Percentiles rank a stretch among this genome's conserved stretches.
Evolutionary conservation across 2,888 invertebrate species (phyloP).

Genomic region (Pandemis heparana): DNA sequence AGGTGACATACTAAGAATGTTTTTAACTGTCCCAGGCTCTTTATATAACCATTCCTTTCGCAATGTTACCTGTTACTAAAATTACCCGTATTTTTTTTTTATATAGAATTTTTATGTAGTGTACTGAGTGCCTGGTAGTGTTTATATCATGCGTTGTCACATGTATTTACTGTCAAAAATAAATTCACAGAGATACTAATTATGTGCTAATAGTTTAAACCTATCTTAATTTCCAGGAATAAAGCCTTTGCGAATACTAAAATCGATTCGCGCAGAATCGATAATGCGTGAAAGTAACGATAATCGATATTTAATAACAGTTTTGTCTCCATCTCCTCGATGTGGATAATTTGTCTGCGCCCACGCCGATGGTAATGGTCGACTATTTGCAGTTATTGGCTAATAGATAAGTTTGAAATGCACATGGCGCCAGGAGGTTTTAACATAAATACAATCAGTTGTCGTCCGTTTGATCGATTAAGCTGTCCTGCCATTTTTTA

Average conservation of each 20-base stretch:
- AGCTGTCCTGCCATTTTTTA: not conserved
- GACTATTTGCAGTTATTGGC: constrained; percentile 29
- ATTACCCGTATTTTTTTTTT: too few species aligned
- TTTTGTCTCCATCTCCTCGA: constrained; percentile 20
- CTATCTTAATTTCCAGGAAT: not conserved
- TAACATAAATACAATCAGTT: not conserved
- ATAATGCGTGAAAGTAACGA: constrained; percentile 38
- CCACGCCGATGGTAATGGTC: constrained; percentile 33
- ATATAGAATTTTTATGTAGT: too few species aligned
- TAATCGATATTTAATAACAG: constrained; percentile 39
- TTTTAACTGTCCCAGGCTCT: too few species aligned
- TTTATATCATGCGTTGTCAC: too few species aligned
- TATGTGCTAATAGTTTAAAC: too few species aligned
- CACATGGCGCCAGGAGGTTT: not conserved
- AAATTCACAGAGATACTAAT: too few species aligned
- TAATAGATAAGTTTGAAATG: constrained; percentile 14
- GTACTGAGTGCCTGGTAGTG: too few species aligned
- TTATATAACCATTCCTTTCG: not conserved
- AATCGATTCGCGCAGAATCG: constrained; percentile 8
- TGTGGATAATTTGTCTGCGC: constrained; percentile 32
- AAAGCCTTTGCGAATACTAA: not conserved
- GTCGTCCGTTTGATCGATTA: constrained; percentile 1
- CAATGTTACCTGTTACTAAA: not conserved
- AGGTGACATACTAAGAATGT: too few species aligned
- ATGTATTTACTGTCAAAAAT: too few species aligned